phyloP scores from a whole-genome alignment of 2,888 invertebrate genomes.

The Trichopoda pennipes region DNA sequence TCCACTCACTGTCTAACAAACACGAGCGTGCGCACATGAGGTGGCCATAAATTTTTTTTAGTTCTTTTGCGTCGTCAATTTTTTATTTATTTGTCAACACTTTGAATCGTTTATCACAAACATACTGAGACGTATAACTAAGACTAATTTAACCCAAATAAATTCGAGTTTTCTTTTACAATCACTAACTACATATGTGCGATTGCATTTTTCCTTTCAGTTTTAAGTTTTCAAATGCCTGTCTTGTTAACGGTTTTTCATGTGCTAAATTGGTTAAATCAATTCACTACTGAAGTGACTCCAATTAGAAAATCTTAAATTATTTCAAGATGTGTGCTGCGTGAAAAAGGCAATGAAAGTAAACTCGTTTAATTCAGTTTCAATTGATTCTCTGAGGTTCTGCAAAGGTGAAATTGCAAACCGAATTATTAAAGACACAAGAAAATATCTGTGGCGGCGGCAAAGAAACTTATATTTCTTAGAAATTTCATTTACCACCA shows the following conservation, averaged over 20 bases:
- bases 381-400: conserved; percentile 1
- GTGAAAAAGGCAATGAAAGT: conserved; percentile 7
- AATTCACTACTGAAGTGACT: conserved; percentile 2
- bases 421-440: not conserved
- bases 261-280: conserved; percentile 16
- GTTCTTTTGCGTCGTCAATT: conserved; percentile 17
- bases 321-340: not conserved
- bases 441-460: not conserved
- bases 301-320: conserved; percentile 40
- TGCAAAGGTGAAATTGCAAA: conserved; percentile 42
- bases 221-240: conserved; percentile 16
- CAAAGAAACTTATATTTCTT: not conserved
- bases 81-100: conserved; percentile 10
- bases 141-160: conserved; percentile 37
- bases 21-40: conserved; percentile 45
- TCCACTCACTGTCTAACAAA: conserved; percentile 6
- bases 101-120: not conserved
- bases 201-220: not conserved
- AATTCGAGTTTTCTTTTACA: conserved; percentile 45
- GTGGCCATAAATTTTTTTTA: conserved; percentile 22
- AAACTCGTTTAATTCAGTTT: conserved; percentile 37
- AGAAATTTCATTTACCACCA: not conserved
- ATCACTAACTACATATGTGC: not conserved
- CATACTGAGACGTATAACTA: not conserved
- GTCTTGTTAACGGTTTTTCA: conserved; percentile 2